phyloP scores from a whole-genome alignment of 2,888 invertebrate genomes.

The Callimorpha dominula region DNA sequence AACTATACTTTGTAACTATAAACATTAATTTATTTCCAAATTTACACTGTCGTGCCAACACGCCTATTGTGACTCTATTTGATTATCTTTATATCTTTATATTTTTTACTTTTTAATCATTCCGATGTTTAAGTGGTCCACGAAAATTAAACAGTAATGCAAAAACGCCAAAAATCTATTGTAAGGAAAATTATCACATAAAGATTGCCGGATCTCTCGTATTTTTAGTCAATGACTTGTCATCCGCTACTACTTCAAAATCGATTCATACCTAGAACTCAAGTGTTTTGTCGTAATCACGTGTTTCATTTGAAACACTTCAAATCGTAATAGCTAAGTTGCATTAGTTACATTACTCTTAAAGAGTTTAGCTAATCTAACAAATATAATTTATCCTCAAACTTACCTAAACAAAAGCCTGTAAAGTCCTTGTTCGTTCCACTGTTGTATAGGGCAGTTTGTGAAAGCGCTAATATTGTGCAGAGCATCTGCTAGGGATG shows the following conservation, averaged over 20 bases:
- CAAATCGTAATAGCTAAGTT: slow-evolving; percentile 1
- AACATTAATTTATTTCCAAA: too few species aligned
- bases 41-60: too few species aligned
- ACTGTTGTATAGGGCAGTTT: slow-evolving; percentile 68
- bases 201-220: neutral
- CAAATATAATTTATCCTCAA: neutral
- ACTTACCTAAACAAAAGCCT: slow-evolving; percentile 75
- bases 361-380: neutral
- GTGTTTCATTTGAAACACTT: slow-evolving; percentile 10
- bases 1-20: too few species aligned
- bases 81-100: too few species aligned
- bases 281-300: slow-evolving; percentile 16
- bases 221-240: slow-evolving; percentile 11
- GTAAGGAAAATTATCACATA: neutral
- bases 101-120: too few species aligned
- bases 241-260: neutral
- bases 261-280: slow-evolving; percentile 4
- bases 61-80: too few species aligned
- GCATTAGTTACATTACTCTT: neutral
- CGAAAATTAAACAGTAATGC: too few species aligned
- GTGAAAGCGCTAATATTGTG: slow-evolving; percentile 69
- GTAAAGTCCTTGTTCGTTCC: slow-evolving; percentile 78
- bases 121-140: too few species aligned
- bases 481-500: slow-evolving; percentile 67
- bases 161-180: too few species aligned